Percentiles rank a stretch among this genome's conserved stretches.
Conservation (phyloP, 2,888 invertebrate genomes). For the Lobophora halterata region DNA sequence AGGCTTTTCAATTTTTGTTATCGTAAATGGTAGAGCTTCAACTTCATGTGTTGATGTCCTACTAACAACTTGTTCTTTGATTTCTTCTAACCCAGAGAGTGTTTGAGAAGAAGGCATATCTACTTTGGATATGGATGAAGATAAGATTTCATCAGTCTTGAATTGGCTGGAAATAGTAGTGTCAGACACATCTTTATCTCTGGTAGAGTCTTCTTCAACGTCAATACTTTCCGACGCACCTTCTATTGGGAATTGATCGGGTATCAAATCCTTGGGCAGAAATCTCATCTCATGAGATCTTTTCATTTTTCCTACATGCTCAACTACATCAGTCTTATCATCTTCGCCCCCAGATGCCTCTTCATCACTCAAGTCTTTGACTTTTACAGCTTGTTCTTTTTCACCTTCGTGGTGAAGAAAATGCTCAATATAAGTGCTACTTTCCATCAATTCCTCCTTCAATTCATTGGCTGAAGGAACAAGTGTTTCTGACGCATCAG, state of each 20-base stretch:
- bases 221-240: slow-evolving; percentile 67
- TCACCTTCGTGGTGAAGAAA: slow-evolving; percentile 70
- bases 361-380: slow-evolving; percentile 74
- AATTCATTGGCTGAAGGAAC: slow-evolving; percentile 94
- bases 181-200: slow-evolving; percentile 65
- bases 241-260: slow-evolving; percentile 70
- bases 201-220: slow-evolving; percentile 64
- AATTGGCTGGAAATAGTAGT: slow-evolving; percentile 73
- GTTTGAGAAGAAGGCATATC: slow-evolving; percentile 63
- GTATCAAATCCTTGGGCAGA: slow-evolving; percentile 82
- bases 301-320: slow-evolving; percentile 89
- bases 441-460: slow-evolving; percentile 86
- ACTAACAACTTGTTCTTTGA: slow-evolving; percentile 47
- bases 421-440: slow-evolving; percentile 80
- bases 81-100: slow-evolving; percentile 51
- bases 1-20: slow-evolving; percentile 61
- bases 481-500: slow-evolving; percentile 95
- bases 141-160: slow-evolving; percentile 67
- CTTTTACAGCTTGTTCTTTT: slow-evolving; percentile 48
- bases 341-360: slow-evolving; percentile 81
- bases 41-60: slow-evolving; percentile 41
- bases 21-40: slow-evolving; percentile 62
- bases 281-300: slow-evolving; percentile 95
- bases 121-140: slow-evolving; percentile 71
- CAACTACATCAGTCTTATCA: slow-evolving; percentile 66